These are phyloP conservation scores for Cassiopea xamachana DNA, from an alignment of 30 jellyfish, hydroid and myxozoan species.

Conservation along the genomic window DNA sequence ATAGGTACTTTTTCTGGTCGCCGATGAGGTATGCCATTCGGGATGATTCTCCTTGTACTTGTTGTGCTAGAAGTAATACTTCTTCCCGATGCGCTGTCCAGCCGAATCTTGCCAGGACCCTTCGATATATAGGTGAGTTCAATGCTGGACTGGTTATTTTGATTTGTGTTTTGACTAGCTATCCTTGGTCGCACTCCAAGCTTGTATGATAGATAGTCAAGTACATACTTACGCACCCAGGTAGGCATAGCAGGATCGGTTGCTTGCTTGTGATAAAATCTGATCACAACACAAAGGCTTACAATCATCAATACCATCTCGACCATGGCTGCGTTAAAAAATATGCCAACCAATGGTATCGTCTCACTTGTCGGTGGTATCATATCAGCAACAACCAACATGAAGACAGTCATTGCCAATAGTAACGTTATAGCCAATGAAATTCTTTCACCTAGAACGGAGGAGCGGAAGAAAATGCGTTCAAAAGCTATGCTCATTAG, in stretches of 20 bases:
- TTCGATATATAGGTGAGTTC: slow-evolving; percentile 52
- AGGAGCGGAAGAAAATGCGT: not conserved
- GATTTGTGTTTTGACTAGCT: not conserved
- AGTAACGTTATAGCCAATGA: slow-evolving; percentile 82
- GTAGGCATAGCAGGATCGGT: slow-evolving; percentile 80
- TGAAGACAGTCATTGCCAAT: slow-evolving; percentile 85
- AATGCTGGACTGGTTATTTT: slow-evolving; percentile 1
- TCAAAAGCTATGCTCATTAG: no score
- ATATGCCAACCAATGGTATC: slow-evolving; percentile 78
- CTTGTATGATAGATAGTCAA: slow-evolving; percentile 61
- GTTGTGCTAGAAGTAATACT: not conserved
- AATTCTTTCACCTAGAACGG: slow-evolving; percentile 69
- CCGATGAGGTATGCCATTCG: slow-evolving; percentile 45
- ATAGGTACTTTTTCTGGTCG: slow-evolving; percentile 26
- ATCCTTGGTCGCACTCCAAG: slow-evolving; percentile 38
- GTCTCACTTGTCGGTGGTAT: slow-evolving; percentile 82
- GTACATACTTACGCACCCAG: slow-evolving; percentile 72
- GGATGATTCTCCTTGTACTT: not conserved
- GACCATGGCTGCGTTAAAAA: slow-evolving; percentile 81
- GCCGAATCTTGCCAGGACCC: slow-evolving; percentile 21
- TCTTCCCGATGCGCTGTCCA: slow-evolving; percentile 6
- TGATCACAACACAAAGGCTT: slow-evolving; percentile 46
- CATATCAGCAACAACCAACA: slow-evolving; percentile 85
- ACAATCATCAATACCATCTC: slow-evolving; percentile 85
- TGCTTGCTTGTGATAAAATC: slow-evolving; percentile 72